Evolutionary conservation across 2,113 vertebrate genomes (phyloP), one percentile per base, ranked within the genome.

Genomic region (Coptodon rendalli): DNA sequence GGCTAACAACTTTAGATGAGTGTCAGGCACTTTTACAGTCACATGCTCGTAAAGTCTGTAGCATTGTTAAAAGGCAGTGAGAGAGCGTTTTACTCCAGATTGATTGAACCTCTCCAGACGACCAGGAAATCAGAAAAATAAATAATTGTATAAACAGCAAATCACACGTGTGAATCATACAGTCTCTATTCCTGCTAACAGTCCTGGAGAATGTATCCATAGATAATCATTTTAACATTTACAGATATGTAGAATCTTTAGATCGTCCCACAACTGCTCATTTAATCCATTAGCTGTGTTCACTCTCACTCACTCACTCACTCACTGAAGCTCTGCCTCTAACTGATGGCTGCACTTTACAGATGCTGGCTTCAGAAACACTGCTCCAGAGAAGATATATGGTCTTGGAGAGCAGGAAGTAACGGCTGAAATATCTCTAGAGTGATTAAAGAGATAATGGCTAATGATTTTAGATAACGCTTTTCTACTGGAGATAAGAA

Each of bases 371-470:
- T 14, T 59, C 6, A 56, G 22, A 45, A 31, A 38, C 24, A 16
- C 31, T 24, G 4, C 13, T 56, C 22, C 11, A 19, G 3, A 12
- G 16, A 17, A 24, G 36, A 78, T 7, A n/a, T 4, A n/a, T 11
- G 40, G 63, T 38, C 7, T 76, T 2, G 34, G 10, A 73, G 14
- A 24, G n/a, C 81, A 89, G 52, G 57, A 68, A 87, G 38, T 31
- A 76, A 17, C 81, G 40, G 61, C 5, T 9, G 24, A 22, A 48
- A 7, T 52, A 73, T 66, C 7, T 52, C 80, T 43, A 2, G 0
- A 81, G 38, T 57, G n/a, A 4, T 7, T 34, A 66, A 86, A 53
- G 85, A 91, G 68, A 88, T 89, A 86, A 84, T 13, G 14, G 34
- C 12, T 59, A 53, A 82, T 80, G n/a, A 43, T 50, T 38, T 6